A percentile compares a stretch with the other conserved stretches of the same genome.
phyloP scores from a whole-genome alignment of 1,140 invertebrate genomes.

The Anoplophora glabripennis region DNA sequence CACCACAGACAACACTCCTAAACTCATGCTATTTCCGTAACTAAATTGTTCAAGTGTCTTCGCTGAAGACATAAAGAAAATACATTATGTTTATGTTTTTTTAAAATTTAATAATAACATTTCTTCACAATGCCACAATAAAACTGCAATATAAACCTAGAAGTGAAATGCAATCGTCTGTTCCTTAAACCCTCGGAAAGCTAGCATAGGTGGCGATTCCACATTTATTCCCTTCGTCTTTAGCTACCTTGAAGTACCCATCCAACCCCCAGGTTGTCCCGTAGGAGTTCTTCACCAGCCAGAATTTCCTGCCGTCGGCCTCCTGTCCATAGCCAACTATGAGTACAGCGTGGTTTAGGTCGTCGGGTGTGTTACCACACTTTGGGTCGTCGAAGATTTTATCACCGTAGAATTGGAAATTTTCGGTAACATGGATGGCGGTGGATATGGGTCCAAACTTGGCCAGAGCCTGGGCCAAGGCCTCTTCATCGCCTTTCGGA shows the following conservation, averaged over 20 bases:
- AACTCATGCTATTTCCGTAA: too few relatives aligned
- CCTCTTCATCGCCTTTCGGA: constrained; percentile 62
- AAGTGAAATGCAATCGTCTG: too few relatives aligned
- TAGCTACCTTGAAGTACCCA: constrained; percentile 87
- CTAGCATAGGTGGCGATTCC: constrained; percentile 64
- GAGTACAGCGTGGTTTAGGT: constrained; percentile 85
- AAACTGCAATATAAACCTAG: too few relatives aligned
- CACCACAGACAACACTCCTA: too few relatives aligned
- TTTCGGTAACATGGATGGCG: constrained; percentile 84
- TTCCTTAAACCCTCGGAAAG: constrained; percentile 49
- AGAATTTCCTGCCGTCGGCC: constrained; percentile 63
- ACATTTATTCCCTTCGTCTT: constrained; percentile 85
- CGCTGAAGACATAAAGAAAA: too few relatives aligned
- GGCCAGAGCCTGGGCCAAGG: constrained; percentile 72
- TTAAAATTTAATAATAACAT: too few relatives aligned
- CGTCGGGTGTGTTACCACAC: constrained; percentile 42
- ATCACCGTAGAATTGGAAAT: constrained; percentile 28
- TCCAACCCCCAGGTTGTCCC: constrained; percentile 76
- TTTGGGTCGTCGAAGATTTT: constrained; percentile 26
- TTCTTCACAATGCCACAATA: too few relatives aligned
- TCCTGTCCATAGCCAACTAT: constrained; percentile 77
- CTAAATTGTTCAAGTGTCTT: too few relatives aligned
- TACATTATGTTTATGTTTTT: too few relatives aligned
- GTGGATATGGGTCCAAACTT: constrained; percentile 83
- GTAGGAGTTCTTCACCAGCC: constrained; percentile 87